phyloP scores from a whole-genome alignment of 2,113 vertebrate species.

The Tragelaphus buxtoni region DNA sequence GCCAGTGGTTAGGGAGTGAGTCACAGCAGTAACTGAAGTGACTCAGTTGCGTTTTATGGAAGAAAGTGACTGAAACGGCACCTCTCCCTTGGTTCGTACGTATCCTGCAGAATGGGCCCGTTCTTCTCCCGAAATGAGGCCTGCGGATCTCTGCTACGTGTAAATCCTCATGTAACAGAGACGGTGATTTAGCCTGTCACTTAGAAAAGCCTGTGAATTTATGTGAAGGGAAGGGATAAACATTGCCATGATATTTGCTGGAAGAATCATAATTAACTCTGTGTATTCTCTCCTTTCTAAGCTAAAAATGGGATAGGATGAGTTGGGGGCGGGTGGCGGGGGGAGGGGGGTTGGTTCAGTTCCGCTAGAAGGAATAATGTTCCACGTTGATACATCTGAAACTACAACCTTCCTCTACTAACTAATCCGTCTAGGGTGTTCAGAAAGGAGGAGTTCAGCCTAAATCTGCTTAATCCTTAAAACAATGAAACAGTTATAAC shows the following conservation, averaged over 20 bases:
- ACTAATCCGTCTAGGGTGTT: background rate
- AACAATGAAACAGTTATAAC: slow-evolving; percentile 38
- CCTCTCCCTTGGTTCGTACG: background rate
- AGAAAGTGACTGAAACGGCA: background rate
- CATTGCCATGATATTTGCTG: background rate
- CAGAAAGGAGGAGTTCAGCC: background rate
- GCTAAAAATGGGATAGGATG: background rate
- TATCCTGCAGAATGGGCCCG: background rate
- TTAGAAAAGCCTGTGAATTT: slow-evolving; percentile 42
- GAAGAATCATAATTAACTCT: slow-evolving; percentile 28
- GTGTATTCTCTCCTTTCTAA: background rate
- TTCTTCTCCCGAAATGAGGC: slow-evolving; percentile 24
- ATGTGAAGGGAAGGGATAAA: slow-evolving; percentile 42
- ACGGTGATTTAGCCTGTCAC: slow-evolving; percentile 40
- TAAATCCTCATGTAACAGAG: slow-evolving; percentile 14
- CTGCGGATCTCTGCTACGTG: slow-evolving; percentile 46
- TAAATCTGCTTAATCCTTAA: slow-evolving; percentile 40
- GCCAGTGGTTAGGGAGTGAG: background rate
- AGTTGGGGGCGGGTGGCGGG: accelerated
- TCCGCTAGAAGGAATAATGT: background rate
- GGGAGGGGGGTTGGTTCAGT: background rate
- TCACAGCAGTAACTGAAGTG: background rate
- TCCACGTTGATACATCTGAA: background rate
- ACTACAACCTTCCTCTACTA: background rate
- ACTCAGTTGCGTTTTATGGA: background rate